These are phyloP conservation scores for Adelges cooleyi DNA, from an alignment of 1,140 invertebrate genomes.

Conservation along the genomic window DNA sequence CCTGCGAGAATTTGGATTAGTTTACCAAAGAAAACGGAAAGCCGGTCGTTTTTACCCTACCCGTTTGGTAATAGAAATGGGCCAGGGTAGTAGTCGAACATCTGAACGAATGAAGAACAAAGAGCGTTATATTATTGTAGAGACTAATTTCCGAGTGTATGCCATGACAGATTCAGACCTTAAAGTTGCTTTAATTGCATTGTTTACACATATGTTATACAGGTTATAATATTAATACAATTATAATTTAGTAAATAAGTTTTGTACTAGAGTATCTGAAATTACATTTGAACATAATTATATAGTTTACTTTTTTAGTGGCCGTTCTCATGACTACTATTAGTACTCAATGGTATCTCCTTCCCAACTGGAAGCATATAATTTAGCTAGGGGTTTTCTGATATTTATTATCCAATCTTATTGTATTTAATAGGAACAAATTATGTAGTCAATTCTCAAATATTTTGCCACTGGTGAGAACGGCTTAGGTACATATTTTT, in stretches of 20 bases:
- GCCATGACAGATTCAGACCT: conserved; percentile 90
- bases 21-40: conserved; percentile 89
- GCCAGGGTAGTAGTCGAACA: conserved; percentile 43
- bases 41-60: conserved; percentile 89
- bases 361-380: too few species aligned
- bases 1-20: conserved; percentile 89
- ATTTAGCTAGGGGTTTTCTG: too few species aligned
- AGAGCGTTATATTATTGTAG: conserved; percentile 82
- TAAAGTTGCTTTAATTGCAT: conserved; percentile 78
- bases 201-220: conserved; percentile 87
- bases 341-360: too few species aligned
- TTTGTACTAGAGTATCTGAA: too few species aligned
- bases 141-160: conserved; percentile 95
- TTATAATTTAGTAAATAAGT: not conserved
- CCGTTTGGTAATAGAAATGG: conserved; percentile 77
- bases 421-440: too few species aligned
- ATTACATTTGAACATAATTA: too few species aligned
- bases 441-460: too few species aligned
- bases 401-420: too few species aligned
- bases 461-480: too few species aligned
- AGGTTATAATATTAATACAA: conserved; percentile 47
- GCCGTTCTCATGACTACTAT: too few species aligned
- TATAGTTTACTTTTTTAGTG: too few species aligned
- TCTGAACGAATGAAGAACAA: conserved; percentile 41
- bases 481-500: too few species aligned